A percentile compares a stretch with the other conserved stretches of the same genome.
Evolutionary conservation across 2,888 invertebrate genomes (phyloP).

Genomic region (Enchytraeus crypticus): DNA sequence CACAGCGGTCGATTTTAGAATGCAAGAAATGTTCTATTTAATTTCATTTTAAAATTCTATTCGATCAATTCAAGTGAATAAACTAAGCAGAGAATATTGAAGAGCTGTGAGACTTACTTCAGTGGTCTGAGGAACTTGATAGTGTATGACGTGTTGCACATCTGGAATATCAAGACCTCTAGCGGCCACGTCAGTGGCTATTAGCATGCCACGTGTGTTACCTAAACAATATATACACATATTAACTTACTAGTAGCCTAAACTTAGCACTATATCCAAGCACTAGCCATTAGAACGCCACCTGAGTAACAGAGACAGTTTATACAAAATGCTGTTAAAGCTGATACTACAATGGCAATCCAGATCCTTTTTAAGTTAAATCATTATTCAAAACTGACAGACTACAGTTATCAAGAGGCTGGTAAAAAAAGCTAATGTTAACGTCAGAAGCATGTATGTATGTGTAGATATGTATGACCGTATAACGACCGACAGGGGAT

Average conservation of each 20-base stretch:
- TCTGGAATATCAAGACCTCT: conserved; percentile 88
- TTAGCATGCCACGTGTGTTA: conserved; percentile 55
- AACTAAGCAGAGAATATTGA: background rate
- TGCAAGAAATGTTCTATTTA: background rate
- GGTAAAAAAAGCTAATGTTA: no score
- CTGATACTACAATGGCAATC: no score
- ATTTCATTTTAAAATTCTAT: background rate
- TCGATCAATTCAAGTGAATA: background rate
- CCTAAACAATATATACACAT: conserved; percentile 3
- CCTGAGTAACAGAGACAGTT: no score
- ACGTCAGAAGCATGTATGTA: no score
- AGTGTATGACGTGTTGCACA: conserved; percentile 90
- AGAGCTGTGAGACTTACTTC: conserved; percentile 63
- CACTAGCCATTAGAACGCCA: background rate
- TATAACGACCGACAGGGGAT: no score
- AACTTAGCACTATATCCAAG: background rate
- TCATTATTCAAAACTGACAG: no score
- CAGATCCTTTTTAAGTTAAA: no score
- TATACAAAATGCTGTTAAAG: no score
- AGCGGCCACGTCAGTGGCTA: conserved; percentile 92
- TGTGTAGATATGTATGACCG: no score
- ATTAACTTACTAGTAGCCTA: no score
- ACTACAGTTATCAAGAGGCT: no score
- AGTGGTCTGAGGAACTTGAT: conserved; percentile 86
- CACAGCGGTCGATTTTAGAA: background rate